These are phyloP conservation scores for Pogonus chalceus DNA, from an alignment of 1,140 invertebrate species.

Conservation along the genomic window DNA sequence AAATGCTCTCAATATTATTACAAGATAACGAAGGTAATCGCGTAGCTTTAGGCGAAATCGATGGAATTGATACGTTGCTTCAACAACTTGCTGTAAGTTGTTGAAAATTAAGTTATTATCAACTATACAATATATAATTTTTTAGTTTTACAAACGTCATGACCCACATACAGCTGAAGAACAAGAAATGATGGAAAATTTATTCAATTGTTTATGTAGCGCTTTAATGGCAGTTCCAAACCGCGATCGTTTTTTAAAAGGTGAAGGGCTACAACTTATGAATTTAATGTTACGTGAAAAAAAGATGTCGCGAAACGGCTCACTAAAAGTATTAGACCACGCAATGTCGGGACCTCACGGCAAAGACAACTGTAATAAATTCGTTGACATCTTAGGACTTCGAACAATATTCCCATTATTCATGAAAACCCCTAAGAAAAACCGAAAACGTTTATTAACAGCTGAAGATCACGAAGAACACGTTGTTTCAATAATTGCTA, in stretches of 20 bases:
- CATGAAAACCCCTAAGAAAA: constrained; percentile 94
- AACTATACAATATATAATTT: constrained; percentile 10
- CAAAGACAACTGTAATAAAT: constrained; percentile 93
- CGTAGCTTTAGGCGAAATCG: constrained; percentile 75
- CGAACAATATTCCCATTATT: constrained; percentile 95
- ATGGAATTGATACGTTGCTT: constrained; percentile 92
- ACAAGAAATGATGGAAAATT: constrained; percentile 97
- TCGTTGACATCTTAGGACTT: constrained; percentile 95
- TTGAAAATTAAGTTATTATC: constrained; percentile 5
- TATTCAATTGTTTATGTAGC: constrained; percentile 93
- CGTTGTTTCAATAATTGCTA: constrained; percentile 87
- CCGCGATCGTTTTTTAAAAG: constrained; percentile 83
- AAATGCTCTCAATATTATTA: constrained; percentile 91
- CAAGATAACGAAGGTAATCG: constrained; percentile 82
- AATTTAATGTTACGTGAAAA: constrained; percentile 95
- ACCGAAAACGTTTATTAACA: constrained; percentile 72
- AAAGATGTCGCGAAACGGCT: constrained; percentile 92
- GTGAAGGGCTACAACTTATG: constrained; percentile 94
- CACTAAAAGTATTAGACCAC: constrained; percentile 93
- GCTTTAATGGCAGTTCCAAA: constrained; percentile 81
- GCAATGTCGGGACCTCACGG: constrained; percentile 89
- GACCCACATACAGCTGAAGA: constrained; percentile 87
- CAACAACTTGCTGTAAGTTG: constrained; percentile 82
- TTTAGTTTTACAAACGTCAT: constrained; percentile 84
- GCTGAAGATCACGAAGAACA: constrained; percentile 94